These are phyloP conservation scores for Brachystomella parvula DNA, from an alignment of 1,140 invertebrate genomes.

Conservation along the genomic window DNA sequence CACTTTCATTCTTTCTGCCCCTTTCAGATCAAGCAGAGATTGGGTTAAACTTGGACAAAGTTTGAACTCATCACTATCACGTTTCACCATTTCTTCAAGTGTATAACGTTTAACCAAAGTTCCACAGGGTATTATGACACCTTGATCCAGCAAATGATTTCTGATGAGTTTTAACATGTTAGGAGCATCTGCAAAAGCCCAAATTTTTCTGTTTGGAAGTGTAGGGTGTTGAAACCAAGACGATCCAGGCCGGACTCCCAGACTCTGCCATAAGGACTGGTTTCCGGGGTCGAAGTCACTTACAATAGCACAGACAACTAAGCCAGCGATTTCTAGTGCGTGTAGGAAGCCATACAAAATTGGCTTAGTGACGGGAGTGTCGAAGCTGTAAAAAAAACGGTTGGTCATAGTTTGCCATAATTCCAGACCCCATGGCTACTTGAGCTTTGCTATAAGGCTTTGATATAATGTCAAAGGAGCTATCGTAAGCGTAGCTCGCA, in stretches of 20 bases:
- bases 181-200: conserved; percentile 34
- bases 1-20: conserved; percentile 29
- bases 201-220: conserved; percentile 13
- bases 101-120: conserved; percentile 15
- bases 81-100: conserved; percentile 26
- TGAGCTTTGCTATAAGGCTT: conserved; percentile 19
- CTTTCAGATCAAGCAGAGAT: conserved; percentile 8
- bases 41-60: conserved; percentile 21
- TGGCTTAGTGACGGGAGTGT: too few relatives aligned
- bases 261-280: conserved; percentile 19
- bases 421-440: conserved; percentile 21
- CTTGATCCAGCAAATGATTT: conserved; percentile 32
- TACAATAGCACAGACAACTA: conserved; percentile 18
- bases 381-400: conserved; percentile 28
- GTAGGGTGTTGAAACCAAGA: conserved; percentile 24
- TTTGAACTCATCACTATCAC: conserved; percentile 26
- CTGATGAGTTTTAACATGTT: conserved; percentile 34
- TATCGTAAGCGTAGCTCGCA: neutral
- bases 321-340: conserved; percentile 11
- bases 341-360: too few relatives aligned
- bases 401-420: conserved; percentile 26
- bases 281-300: conserved; percentile 23
- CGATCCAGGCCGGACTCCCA: neutral
- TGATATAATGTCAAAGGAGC: neutral
- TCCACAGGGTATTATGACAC: conserved; percentile 12